These are phyloP conservation scores for Thunnus thynnus DNA, from an alignment of 2,113 vertebrate species.

Conservation along the genomic window DNA sequence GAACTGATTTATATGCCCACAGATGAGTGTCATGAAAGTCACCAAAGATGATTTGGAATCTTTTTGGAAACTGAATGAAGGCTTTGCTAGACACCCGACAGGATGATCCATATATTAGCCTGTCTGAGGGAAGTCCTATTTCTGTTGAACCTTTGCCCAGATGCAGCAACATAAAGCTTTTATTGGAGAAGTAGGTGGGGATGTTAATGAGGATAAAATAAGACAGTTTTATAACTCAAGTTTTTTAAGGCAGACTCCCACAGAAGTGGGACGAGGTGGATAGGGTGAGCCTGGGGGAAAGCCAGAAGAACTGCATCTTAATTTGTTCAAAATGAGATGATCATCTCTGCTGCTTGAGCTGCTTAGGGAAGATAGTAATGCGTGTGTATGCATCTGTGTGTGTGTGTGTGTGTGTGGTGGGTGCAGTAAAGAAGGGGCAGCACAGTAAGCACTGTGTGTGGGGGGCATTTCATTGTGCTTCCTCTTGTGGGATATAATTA, in stretches of 20 bases:
- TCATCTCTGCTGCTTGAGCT: slow-evolving; percentile 59
- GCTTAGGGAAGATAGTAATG: slow-evolving; percentile 39
- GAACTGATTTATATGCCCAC: slow-evolving; percentile 6
- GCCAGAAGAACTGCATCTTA: slow-evolving; percentile 50
- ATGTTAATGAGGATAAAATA: too few relatives aligned
- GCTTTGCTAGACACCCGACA: slow-evolving; percentile 1
- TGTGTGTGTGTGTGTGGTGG: slow-evolving; percentile 16
- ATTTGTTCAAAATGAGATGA: slow-evolving; percentile 58
- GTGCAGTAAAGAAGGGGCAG: slow-evolving; percentile 30
- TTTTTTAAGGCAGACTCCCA: not conserved
- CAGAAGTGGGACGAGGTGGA: slow-evolving; percentile 19
- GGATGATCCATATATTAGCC: slow-evolving; percentile 6
- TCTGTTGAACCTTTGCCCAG: not conserved
- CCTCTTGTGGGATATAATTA: slow-evolving; percentile 75
- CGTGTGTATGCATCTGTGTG: slow-evolving; percentile 9
- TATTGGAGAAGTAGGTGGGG: not conserved
- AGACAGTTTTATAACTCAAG: too few relatives aligned
- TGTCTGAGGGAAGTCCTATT: not conserved
- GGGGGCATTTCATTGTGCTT: slow-evolving; percentile 65
- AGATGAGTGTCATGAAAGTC: slow-evolving; percentile 28
- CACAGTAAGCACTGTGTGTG: slow-evolving; percentile 42
- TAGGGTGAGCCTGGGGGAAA: not conserved
- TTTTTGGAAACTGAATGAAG: slow-evolving; percentile 17
- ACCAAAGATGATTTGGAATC: slow-evolving; percentile 26
- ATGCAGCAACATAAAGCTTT: not conserved